These are phyloP conservation scores for Chaetodon auriga DNA, from an alignment of 2,113 vertebrate genomes.

Conservation along the genomic window DNA sequence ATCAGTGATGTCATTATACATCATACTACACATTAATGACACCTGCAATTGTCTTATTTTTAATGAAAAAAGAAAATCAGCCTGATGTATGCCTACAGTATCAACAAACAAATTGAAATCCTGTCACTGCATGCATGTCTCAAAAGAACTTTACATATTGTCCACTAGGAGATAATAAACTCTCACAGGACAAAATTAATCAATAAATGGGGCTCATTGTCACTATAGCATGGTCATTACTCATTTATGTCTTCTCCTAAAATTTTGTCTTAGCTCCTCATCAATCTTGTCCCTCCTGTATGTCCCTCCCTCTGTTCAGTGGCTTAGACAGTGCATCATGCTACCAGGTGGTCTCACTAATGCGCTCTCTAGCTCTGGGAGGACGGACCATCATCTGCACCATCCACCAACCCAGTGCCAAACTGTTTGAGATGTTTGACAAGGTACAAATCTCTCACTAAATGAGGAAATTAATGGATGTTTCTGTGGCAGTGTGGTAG, in stretches of 20 bases:
- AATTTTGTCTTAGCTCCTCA: neutral
- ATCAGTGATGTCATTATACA: neutral
- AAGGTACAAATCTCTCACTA: slow-evolving; percentile 84
- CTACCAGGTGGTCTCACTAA: slow-evolving; percentile 96
- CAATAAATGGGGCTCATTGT: neutral
- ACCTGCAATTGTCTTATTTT: neutral
- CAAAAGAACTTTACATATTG: neutral
- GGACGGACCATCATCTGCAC: slow-evolving; percentile 98
- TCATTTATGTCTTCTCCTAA: neutral
- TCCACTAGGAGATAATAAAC: neutral
- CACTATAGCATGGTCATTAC: neutral
- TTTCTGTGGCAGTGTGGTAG: no score
- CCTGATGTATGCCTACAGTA: neutral
- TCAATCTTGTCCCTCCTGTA: neutral
- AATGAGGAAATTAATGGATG: neutral
- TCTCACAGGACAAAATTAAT: neutral
- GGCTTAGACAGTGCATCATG: slow-evolving; percentile 96
- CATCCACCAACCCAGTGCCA: slow-evolving; percentile 98
- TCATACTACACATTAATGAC: neutral
- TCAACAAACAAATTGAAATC: neutral
- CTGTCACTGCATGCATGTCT: neutral
- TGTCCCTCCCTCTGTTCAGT: slow-evolving; percentile 76
- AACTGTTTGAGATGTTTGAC: slow-evolving; percentile 99
- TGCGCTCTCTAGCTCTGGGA: slow-evolving; percentile 94
- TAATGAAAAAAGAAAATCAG: neutral